These are phyloP conservation scores for Platycercus adscitus DNA, from an alignment of 2,113 vertebrate species.

Conservation along the genomic window DNA sequence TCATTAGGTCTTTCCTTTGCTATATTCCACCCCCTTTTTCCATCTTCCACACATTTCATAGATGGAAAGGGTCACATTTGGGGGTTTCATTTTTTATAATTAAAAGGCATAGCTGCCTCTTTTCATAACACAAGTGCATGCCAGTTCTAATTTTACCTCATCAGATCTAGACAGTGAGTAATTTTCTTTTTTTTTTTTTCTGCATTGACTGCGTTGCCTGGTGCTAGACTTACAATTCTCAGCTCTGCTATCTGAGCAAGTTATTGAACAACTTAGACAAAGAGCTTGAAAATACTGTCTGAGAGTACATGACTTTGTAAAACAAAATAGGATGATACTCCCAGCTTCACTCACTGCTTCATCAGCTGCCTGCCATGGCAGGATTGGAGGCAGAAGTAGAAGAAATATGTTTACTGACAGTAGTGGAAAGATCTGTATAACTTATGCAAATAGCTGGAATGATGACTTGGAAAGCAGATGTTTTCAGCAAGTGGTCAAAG, in stretches of 20 bases:
- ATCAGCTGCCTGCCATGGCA: neutral
- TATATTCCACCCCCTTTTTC: neutral
- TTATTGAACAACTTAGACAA: neutral
- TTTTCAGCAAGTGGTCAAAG: neutral
- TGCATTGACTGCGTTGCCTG: neutral
- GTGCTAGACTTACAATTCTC: neutral
- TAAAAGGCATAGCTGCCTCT: neutral
- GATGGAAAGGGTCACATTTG: neutral
- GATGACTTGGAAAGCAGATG: neutral
- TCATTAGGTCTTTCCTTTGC: neutral
- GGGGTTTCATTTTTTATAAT: accelerated
- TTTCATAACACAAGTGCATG: neutral
- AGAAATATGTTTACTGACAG: neutral
- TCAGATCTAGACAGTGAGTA: neutral
- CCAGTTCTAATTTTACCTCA: neutral
- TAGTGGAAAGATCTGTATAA: neutral
- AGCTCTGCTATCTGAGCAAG: neutral
- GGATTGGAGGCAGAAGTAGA: neutral
- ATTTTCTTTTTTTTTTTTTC: neutral
- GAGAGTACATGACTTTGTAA: neutral
- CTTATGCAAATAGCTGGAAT: neutral
- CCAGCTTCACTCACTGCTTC: neutral
- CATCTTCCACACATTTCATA: neutral
- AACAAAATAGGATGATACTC: neutral
- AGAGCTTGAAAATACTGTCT: neutral